Evolutionary conservation across 2,113 vertebrate genomes (phyloP).

Genomic region (Microtus richardsoni): DNA sequence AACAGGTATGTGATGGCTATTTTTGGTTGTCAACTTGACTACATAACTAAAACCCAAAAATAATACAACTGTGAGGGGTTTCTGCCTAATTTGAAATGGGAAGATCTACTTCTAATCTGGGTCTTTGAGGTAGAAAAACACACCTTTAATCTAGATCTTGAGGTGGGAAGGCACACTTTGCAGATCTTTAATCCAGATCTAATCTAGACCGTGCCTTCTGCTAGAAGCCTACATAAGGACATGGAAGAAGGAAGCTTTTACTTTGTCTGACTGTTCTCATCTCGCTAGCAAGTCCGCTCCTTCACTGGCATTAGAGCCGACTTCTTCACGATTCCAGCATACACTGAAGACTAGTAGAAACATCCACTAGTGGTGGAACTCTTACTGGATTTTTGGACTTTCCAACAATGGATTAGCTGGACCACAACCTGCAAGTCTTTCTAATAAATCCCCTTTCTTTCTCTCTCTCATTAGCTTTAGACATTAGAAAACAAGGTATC

Average conservation of each 20-base stretch:
- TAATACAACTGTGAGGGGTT: background rate
- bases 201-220: background rate
- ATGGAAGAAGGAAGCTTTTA: background rate
- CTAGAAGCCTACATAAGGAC: background rate
- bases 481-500: constrained; percentile 26
- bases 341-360: background rate
- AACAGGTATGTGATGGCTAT: background rate
- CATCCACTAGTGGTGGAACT: background rate
- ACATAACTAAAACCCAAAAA: background rate
- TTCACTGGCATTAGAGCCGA: background rate
- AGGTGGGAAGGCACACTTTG: background rate
- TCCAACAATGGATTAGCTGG: background rate
- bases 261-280: background rate
- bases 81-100: background rate
- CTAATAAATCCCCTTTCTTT: background rate
- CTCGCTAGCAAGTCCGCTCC: background rate
- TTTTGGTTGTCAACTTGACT: background rate
- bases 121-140: background rate
- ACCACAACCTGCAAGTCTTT: background rate
- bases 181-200: background rate
- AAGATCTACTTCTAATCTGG: background rate
- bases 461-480: background rate
- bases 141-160: background rate
- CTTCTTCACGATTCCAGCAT: background rate
- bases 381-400: background rate